A percentile compares a stretch with the other conserved stretches of the same genome.
These are phyloP conservation scores for Amphipoea oculea DNA, from an alignment of 2,888 invertebrate species.

Conservation along the genomic window DNA sequence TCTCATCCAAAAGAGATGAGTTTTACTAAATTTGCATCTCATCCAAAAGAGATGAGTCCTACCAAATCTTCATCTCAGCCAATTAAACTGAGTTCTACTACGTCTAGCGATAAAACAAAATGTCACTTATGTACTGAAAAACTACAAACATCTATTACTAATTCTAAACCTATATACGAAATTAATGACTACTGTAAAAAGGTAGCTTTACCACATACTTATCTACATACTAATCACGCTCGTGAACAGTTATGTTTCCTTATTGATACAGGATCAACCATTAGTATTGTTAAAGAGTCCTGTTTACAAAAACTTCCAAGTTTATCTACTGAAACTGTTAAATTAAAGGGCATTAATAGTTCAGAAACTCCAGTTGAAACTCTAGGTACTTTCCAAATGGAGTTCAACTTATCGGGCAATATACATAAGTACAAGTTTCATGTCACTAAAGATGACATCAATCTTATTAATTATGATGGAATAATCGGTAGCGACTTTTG, in stretches of 20 bases:
- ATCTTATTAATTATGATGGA: constrained; percentile 1
- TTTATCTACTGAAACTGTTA: constrained; percentile 10
- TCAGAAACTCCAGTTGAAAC: constrained; percentile 32
- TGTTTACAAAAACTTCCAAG: background rate
- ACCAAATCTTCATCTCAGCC: background rate
- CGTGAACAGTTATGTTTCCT: background rate
- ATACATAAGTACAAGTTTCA: constrained; percentile 3
- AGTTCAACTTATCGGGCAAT: background rate
- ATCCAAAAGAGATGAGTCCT: no score
- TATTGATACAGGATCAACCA: background rate
- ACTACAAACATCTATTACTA: background rate
- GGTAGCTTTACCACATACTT: background rate
- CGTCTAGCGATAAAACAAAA: background rate
- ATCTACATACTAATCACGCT: background rate
- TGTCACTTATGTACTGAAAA: background rate
- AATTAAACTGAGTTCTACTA: background rate
- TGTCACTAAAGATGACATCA: constrained; percentile 8
- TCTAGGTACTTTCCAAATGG: constrained; percentile 26
- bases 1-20: constrained; percentile 4
- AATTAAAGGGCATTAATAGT: constrained; percentile 32
- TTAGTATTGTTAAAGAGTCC: constrained; percentile 34
- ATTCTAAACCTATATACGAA: constrained; percentile 8
- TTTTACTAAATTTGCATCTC: background rate
- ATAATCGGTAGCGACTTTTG: constrained; percentile 14
- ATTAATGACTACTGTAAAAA: constrained; percentile 6